A percentile compares a stretch with the other conserved stretches of the same genome.
phyloP scores from a whole-genome alignment of 1,140 invertebrate genomes.

The Neocloeon triangulifer region DNA sequence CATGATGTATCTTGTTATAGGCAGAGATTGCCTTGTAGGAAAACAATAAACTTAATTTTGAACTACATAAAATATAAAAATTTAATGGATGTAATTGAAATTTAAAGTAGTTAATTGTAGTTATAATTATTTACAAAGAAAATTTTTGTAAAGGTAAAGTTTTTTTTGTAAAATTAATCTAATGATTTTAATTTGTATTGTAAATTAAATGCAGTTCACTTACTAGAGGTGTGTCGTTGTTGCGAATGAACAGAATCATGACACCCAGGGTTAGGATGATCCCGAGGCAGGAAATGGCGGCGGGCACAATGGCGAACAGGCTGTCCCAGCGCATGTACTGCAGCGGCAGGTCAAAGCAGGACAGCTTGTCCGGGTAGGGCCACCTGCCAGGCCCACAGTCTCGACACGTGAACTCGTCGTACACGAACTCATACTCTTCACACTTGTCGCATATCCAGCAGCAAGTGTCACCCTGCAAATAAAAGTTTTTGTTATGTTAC shows the following conservation, averaged over 20 bases:
- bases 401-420: constrained; percentile 28
- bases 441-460: constrained; percentile 29
- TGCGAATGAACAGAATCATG: constrained; percentile 19
- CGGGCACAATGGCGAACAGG: constrained; percentile 28
- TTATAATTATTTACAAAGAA: too few relatives aligned
- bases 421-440: constrained; percentile 28
- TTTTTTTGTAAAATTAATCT: too few relatives aligned
- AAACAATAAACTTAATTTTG: too few relatives aligned
- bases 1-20: too few relatives aligned
- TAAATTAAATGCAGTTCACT: too few relatives aligned
- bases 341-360: constrained; percentile 17
- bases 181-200: too few relatives aligned
- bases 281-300: constrained; percentile 25
- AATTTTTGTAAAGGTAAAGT: too few relatives aligned
- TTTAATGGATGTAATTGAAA: too few relatives aligned
- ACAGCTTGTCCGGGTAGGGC: constrained; percentile 18
- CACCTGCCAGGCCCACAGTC: constrained; percentile 26
- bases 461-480: constrained; percentile 18
- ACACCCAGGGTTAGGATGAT: constrained; percentile 24
- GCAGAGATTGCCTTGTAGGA: too few relatives aligned
- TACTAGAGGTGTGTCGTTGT: constrained; percentile 20
- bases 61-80: too few relatives aligned
- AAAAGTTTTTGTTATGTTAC: too few relatives aligned
- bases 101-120: too few relatives aligned
- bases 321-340: constrained; percentile 32